Base-by-base conservation (phyloP, 2,888 invertebrate species). In the Branchellion lobata region DNA sequence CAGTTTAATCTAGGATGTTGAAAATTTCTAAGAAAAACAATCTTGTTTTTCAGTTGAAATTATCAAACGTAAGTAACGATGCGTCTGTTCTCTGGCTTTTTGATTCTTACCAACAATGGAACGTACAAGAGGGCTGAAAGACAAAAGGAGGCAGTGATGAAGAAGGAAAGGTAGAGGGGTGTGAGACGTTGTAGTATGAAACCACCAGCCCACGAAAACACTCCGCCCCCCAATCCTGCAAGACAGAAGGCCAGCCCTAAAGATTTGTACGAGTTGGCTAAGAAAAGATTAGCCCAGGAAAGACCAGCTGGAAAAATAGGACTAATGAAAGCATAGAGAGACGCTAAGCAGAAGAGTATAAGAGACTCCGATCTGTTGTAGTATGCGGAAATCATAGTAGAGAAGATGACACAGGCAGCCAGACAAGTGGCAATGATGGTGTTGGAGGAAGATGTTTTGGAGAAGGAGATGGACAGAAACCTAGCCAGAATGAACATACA, bases 401-500 rank as follows among this genome's bases (percentile, higher is more conserved):
- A 31, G n/a, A 40, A 29, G 21, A 77, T 5, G n/a, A 65, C 77
- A 40, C 57, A 57, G 14, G 65, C 36, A n/a, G 77, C 65, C 8
- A 77, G 77, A 36, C 77, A 77, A n/a, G 57, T 65, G 34, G 77
- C 77, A 21, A 77, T 33, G 33, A 77, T 77, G 61, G 77, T 65
- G 33, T 47, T 77, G 33, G 77, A 65, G n/a, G 77, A 61, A 24
- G 53, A 77, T 14, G 77, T 33, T 61, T 77, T 61, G 18, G 65
- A 65, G 53, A 77, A 77, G n/a, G 77, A 61, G n/a, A 77, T 77
- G 5, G 77, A 77, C 31, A 77, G 31, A 29, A 77, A 77, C 31
- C 77, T 77, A 5, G 61, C 77, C 18, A 77, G 57, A 34, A 77
- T 65, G 18, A 36, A 51, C 34, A 77, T 24, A 29, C 77, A 33